Percentiles rank a stretch among this genome's conserved stretches.
phyloP scores from a whole-genome alignment of 2,797 vertebrate species.

The Catharus ustulatus region DNA sequence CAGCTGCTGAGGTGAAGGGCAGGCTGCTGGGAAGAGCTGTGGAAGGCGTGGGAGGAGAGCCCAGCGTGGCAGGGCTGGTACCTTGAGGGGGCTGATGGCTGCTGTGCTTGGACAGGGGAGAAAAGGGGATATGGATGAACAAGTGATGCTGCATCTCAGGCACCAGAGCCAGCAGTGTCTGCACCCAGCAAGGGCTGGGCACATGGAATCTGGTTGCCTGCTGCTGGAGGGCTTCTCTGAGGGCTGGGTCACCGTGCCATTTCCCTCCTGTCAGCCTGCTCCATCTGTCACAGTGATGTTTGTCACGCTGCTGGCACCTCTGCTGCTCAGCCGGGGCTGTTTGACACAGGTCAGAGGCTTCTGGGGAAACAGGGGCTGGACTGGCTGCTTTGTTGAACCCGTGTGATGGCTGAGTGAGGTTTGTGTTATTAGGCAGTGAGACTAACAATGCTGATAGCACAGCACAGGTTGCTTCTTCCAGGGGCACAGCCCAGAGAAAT shows the following conservation, averaged over 20 bases:
- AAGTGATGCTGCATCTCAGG: rapidly evolving
- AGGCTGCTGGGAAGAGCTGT: neutral
- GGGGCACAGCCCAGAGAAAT: neutral
- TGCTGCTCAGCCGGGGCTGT: neutral
- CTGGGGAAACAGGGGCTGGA: neutral
- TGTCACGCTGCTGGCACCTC: neutral
- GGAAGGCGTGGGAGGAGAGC: neutral
- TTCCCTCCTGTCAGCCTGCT: neutral
- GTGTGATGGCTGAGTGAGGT: neutral
- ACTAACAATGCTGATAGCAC: neutral
- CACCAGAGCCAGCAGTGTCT: neutral
- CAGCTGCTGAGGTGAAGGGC: neutral
- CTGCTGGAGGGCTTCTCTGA: neutral
- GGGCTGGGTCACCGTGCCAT: neutral
- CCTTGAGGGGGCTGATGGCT: neutral
- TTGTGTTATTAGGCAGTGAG: neutral
- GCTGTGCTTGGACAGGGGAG: rapidly evolving
- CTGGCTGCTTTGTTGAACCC: neutral
- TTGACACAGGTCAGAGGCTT: neutral
- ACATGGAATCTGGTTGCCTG: neutral
- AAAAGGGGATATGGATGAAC: neutral
- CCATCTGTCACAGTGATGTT: rapidly evolving
- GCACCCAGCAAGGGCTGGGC: neutral
- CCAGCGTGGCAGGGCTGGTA: neutral
- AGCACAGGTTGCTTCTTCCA: neutral